These are phyloP conservation scores for Lophotis ruficrista DNA, from an alignment of 2,113 vertebrate genomes.

Conservation along the genomic window DNA sequence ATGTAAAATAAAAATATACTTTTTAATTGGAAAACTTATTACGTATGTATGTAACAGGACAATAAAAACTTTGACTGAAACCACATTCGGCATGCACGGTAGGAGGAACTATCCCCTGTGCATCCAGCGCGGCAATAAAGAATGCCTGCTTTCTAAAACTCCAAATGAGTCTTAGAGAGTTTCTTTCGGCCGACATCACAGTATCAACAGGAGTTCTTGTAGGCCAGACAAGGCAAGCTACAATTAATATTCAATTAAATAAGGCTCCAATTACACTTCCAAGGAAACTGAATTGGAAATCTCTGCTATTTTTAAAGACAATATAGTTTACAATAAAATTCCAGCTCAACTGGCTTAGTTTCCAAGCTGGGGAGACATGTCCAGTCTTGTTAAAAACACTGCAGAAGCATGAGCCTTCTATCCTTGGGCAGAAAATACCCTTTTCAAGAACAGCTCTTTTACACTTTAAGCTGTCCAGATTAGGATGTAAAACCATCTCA, in stretches of 20 bases:
- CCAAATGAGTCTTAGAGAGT: no score
- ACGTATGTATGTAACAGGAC: no score
- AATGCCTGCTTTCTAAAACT: no score
- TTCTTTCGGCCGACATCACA: no score
- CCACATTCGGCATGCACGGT: no score
- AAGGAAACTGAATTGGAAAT: conserved; percentile 7
- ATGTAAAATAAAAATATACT: no score
- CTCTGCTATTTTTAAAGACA: conserved; percentile 12
- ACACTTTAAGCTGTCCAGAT: background rate
- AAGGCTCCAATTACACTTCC: background rate
- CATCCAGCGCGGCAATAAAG: no score
- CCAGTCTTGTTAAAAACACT: background rate
- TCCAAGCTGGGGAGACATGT: background rate
- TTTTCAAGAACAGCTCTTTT: background rate
- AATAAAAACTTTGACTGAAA: no score
- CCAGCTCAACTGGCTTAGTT: background rate
- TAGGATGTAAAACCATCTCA: background rate
- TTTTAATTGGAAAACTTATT: no score
- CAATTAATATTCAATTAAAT: background rate
- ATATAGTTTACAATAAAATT: background rate
- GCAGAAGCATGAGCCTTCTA: background rate
- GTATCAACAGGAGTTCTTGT: background rate
- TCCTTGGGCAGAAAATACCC: background rate
- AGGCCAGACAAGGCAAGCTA: background rate
- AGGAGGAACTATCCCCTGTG: no score